phyloP scores from a whole-genome alignment of 1,140 invertebrate genomes.

The Metaphire vulgaris region DNA sequence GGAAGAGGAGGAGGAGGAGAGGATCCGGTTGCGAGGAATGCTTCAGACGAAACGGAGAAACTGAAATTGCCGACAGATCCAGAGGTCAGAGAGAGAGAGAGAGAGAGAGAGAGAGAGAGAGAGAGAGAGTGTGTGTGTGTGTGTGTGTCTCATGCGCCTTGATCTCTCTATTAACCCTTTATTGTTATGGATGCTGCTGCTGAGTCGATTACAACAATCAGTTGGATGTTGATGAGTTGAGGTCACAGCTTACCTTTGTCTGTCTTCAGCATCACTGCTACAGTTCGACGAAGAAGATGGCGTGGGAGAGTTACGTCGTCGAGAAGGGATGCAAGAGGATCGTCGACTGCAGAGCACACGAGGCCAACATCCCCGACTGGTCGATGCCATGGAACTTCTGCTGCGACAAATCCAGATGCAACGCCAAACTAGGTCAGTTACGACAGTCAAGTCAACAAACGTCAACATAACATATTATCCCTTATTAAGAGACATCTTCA shows the following conservation, averaged over 20 bases:
- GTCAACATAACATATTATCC: neutral
- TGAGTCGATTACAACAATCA: too few relatives aligned
- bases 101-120: neutral
- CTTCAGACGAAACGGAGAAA: neutral
- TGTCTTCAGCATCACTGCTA: slow-evolving; percentile 25
- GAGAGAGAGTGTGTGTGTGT: slow-evolving; percentile 2
- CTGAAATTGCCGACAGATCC: neutral
- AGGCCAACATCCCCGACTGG: slow-evolving; percentile 13
- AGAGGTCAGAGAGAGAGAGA: neutral
- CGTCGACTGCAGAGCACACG: slow-evolving; percentile 8
- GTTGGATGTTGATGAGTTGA: too few relatives aligned
- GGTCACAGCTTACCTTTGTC: too few relatives aligned
- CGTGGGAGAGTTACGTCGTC: slow-evolving; percentile 26
- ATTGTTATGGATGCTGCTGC: too few relatives aligned
- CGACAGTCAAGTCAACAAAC: neutral
- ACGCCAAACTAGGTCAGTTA: slow-evolving; percentile 24
- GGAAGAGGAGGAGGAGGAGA: too few relatives aligned
- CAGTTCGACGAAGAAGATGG: slow-evolving; percentile 23
- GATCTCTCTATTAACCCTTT: too few relatives aligned
- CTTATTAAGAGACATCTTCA: too few relatives aligned
- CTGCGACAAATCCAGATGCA: slow-evolving; percentile 22
- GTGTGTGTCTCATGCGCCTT: too few relatives aligned
- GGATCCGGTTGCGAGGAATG: too few relatives aligned
- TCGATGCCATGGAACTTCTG: slow-evolving; percentile 26
- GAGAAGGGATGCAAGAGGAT: slow-evolving; percentile 28